A percentile compares a stretch with the other conserved stretches of the same genome.
Conservation (phyloP, 1,140 invertebrate species). For the Hetaerina americana region DNA sequence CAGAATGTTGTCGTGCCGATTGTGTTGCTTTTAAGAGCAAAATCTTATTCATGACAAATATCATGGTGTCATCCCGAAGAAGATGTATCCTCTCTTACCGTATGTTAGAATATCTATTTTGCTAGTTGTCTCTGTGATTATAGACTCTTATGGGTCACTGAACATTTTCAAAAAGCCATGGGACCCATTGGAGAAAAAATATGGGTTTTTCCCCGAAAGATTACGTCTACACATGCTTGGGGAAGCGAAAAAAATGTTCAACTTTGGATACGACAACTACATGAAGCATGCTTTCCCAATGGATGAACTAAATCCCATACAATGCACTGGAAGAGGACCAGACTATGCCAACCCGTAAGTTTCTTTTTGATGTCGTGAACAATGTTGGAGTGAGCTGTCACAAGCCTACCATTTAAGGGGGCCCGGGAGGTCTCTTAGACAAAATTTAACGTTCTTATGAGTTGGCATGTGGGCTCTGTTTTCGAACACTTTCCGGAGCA, state of each 20-base stretch:
- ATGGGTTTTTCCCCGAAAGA: conserved; percentile 28
- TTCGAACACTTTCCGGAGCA: too few relatives aligned
- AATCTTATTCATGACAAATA: neutral
- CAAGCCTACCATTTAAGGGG: too few relatives aligned
- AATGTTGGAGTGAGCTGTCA: too few relatives aligned
- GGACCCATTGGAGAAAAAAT: conserved; percentile 32
- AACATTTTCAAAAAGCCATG: conserved; percentile 26
- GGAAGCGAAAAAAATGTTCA: conserved; percentile 38
- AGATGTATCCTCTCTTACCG: neutral
- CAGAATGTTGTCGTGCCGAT: too few relatives aligned
- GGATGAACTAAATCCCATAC: conserved; percentile 51
- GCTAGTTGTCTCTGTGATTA: neutral
- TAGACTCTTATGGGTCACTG: conserved; percentile 11
- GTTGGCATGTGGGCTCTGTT: too few relatives aligned
- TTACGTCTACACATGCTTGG: conserved; percentile 25
- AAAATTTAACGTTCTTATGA: too few relatives aligned
- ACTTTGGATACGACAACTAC: conserved; percentile 53
- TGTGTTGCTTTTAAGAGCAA: too few relatives aligned
- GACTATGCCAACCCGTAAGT: conserved; percentile 47
- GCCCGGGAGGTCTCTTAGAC: too few relatives aligned
- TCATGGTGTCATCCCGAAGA: neutral
- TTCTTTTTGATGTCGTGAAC: too few relatives aligned
- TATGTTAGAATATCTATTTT: neutral
- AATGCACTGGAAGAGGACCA: conserved; percentile 39
- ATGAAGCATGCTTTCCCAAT: conserved; percentile 50